Evolutionary conservation across 2,797 vertebrate genomes (phyloP).

Genomic region (Acanthornis magna): DNA sequence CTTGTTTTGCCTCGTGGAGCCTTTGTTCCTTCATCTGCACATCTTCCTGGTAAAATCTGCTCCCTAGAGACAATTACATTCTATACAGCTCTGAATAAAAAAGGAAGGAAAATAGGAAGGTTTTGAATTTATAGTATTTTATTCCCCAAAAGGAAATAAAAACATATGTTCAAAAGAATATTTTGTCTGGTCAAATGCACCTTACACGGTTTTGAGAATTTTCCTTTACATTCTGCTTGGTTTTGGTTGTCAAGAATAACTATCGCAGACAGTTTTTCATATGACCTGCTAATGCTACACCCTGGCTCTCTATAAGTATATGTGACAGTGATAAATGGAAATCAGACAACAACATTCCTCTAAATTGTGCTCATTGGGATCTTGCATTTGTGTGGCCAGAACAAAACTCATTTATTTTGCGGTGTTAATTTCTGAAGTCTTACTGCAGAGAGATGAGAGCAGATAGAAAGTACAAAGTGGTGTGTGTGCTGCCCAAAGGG

Average conservation of each 20-base stretch:
- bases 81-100: not conserved
- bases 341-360: not conserved
- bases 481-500: not conserved
- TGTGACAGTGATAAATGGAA: not conserved
- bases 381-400: not conserved
- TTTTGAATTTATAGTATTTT: not conserved
- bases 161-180: not conserved
- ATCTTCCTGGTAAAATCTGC: not conserved
- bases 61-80: not conserved
- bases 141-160: not conserved
- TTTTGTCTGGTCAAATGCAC: not conserved
- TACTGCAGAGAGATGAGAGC: not conserved
- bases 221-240: not conserved
- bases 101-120: not conserved
- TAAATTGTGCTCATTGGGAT: not conserved
- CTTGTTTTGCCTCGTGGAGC: rapidly evolving
- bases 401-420: not conserved
- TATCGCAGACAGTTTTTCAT: not conserved
- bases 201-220: not conserved
- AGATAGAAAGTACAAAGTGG: not conserved
- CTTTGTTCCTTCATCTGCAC: not conserved
- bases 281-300: rapidly evolving
- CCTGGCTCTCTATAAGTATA: not conserved
- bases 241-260: not conserved
- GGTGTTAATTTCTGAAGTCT: not conserved